Conservation (phyloP, 2,797 vertebrate species). For the Eleutherodactylus coqui region DNA sequence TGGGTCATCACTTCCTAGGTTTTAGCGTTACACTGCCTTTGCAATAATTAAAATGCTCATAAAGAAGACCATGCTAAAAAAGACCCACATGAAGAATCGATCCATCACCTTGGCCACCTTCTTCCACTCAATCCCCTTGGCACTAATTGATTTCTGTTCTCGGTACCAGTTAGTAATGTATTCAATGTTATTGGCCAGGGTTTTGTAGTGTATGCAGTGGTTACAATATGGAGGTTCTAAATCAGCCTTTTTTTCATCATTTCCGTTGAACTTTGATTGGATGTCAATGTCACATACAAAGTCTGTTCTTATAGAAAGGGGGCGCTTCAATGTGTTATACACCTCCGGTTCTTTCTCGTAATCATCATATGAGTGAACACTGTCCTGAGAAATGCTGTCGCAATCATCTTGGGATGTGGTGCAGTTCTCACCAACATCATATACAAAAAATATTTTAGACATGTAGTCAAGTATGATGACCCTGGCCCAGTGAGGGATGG, state of each 20-base stretch:
- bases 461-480: constrained; percentile 95
- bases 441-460: constrained; percentile 95
- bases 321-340: constrained; percentile 65
- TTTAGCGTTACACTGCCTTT: constrained; percentile 81
- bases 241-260: constrained; percentile 71
- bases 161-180: constrained; percentile 92
- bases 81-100: constrained; percentile 99
- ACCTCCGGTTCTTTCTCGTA: constrained; percentile 61
- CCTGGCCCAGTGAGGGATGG: constrained; percentile 93
- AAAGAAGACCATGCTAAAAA: constrained; percentile 96
- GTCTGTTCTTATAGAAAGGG: constrained; percentile 70
- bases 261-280: constrained; percentile 71
- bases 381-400: constrained; percentile 67
- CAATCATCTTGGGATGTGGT: constrained; percentile 76
- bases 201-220: constrained; percentile 79
- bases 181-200: constrained; percentile 87
- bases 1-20: not conserved
- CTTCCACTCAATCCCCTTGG: constrained; percentile 94
- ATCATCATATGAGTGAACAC: constrained; percentile 59
- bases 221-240: constrained; percentile 65
- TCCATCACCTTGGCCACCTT: constrained; percentile 99
- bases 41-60: constrained; percentile 95
- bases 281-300: constrained; percentile 69
- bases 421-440: constrained; percentile 96
- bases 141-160: constrained; percentile 87